These are phyloP conservation scores for Anolis apletophallus DNA, from an alignment of 2,797 vertebrate species.

Conservation along the genomic window DNA sequence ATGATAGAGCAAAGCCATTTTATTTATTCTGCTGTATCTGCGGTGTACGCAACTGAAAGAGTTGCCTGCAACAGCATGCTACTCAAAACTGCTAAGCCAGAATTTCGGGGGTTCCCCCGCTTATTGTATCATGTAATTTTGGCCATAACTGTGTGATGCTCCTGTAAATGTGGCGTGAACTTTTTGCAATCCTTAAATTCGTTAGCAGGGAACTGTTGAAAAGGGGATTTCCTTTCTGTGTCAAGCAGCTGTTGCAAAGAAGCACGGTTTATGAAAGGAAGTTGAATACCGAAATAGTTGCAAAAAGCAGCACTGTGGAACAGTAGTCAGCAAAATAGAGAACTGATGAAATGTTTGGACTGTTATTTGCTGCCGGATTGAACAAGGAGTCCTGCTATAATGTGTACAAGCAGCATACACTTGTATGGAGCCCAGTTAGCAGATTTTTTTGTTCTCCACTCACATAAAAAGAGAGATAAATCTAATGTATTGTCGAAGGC, in stretches of 20 bases:
- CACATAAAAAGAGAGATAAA: neutral
- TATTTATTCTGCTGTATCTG: too few relatives aligned
- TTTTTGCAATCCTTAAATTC: neutral
- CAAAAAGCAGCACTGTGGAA: too few relatives aligned
- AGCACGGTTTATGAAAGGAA: neutral
- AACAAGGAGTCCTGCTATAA: neutral
- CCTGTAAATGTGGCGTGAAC: too few relatives aligned
- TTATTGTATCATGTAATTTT: too few relatives aligned
- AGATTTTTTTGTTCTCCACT: neutral
- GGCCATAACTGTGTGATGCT: neutral
- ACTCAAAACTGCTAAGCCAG: too few relatives aligned
- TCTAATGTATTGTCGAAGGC: too few relatives aligned
- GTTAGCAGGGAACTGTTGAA: neutral
- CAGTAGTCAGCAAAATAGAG: neutral
- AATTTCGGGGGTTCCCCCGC: too few relatives aligned
- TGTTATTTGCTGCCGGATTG: neutral
- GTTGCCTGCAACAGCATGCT: too few relatives aligned
- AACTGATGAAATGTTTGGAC: neutral
- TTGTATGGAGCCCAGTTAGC: neutral
- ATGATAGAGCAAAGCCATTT: too few relatives aligned
- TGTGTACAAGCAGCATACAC: neutral
- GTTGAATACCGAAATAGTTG: neutral
- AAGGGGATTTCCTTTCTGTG: neutral
- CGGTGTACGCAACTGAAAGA: too few relatives aligned
- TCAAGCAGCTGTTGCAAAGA: neutral